Evolutionary conservation across 2,113 vertebrate genomes (phyloP).

Genomic region (Erythrolamprus reginae): DNA sequence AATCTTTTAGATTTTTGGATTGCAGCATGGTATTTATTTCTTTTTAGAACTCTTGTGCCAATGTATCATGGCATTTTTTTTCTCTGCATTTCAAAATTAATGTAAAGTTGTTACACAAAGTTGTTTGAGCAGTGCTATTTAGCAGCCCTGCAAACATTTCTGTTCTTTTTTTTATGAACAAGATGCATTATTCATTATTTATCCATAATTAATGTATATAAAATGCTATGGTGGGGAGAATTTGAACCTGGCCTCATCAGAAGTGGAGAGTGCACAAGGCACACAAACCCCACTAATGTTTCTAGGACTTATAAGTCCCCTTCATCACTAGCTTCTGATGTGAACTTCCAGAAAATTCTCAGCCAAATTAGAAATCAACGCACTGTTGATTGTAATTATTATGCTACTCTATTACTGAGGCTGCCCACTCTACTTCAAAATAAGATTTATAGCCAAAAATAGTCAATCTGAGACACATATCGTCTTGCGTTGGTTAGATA

Average conservation of each 20-base stretch:
- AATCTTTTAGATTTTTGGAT: neutral
- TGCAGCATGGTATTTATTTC: neutral
- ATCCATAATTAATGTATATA: slow-evolving; percentile 1
- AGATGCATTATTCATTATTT: neutral
- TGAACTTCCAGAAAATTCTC: neutral
- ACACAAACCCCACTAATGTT: neutral
- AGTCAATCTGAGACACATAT: neutral
- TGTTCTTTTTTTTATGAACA: neutral
- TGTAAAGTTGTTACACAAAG: neutral
- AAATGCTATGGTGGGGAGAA: neutral
- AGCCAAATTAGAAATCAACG: neutral
- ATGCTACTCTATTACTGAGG: neutral
- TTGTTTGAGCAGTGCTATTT: neutral
- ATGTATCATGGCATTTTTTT: neutral
- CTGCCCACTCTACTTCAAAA: neutral
- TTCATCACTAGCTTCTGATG: neutral
- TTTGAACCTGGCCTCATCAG: neutral
- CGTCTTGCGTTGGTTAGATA: neutral
- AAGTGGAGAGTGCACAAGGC: neutral
- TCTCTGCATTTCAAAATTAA: neutral
- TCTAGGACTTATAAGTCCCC: neutral
- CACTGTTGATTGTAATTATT: neutral
- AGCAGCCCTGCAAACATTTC: neutral
- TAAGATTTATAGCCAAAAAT: neutral
- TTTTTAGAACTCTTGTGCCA: neutral